phyloP scores from a whole-genome alignment of 2,888 invertebrate genomes.

The Leptodirus hochenwartii region DNA sequence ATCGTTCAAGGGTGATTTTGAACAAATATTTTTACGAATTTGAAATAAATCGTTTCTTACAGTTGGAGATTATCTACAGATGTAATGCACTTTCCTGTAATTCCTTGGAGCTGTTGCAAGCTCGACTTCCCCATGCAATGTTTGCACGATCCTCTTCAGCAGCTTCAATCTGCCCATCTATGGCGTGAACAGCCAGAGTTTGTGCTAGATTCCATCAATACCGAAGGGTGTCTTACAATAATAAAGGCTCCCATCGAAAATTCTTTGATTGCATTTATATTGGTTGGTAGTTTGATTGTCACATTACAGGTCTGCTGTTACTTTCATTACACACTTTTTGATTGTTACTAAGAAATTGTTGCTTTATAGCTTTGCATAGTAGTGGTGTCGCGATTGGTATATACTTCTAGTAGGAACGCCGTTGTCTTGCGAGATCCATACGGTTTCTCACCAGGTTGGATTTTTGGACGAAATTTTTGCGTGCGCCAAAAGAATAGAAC shows the following conservation, averaged over 20 bases:
- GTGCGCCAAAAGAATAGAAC: slow-evolving; percentile 21
- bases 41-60: slow-evolving; percentile 6
- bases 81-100: slow-evolving; percentile 31
- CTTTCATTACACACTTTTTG: slow-evolving; percentile 14
- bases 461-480: slow-evolving; percentile 26
- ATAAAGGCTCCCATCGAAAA: slow-evolving; percentile 20
- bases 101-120: slow-evolving; percentile 42
- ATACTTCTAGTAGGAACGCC: slow-evolving; percentile 34
- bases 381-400: slow-evolving; percentile 32
- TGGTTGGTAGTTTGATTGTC: slow-evolving; percentile 15
- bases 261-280: slow-evolving; percentile 17
- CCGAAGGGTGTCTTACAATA: slow-evolving; percentile 23
- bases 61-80: slow-evolving; percentile 31
- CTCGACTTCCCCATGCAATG: slow-evolving; percentile 37
- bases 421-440: slow-evolving; percentile 31
- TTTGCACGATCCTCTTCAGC: slow-evolving; percentile 43
- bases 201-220: slow-evolving; percentile 22
- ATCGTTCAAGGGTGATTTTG: slow-evolving; percentile 19
- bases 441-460: slow-evolving; percentile 29
- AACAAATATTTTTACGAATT: neutral
- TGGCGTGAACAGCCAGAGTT: slow-evolving; percentile 23
- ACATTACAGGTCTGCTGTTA: neutral
- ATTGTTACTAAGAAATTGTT: slow-evolving; percentile 9
- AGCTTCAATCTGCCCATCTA: slow-evolving; percentile 19
- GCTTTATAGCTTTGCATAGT: slow-evolving; percentile 30